Conservation (phyloP, 2,113 vertebrate genomes). For the Phoenicopterus ruber region DNA sequence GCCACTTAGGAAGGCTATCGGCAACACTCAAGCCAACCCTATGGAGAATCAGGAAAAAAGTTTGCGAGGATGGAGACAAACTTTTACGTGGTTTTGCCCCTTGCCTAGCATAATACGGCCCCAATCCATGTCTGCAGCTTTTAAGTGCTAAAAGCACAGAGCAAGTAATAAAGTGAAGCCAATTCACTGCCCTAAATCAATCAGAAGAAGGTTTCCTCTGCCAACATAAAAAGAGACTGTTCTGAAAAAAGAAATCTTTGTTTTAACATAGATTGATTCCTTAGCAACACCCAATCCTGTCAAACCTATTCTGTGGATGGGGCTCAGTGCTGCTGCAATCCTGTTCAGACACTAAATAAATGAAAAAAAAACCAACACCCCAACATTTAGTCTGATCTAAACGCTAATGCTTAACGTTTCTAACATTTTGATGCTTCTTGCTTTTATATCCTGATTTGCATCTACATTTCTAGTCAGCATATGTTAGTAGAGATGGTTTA, state of each 20-base stretch:
- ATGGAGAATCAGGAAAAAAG: not conserved
- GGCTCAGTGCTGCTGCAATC: not conserved
- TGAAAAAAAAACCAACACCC: not conserved
- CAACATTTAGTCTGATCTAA: not conserved
- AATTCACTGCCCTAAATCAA: slow-evolving; percentile 5
- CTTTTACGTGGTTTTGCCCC: not conserved
- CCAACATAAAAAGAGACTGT: not conserved
- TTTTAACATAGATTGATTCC: not conserved
- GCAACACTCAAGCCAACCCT: not conserved
- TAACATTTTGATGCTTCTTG: not conserved
- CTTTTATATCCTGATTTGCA: not conserved
- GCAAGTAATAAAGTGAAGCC: not conserved
- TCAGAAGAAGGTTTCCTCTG: not conserved
- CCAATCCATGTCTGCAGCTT: not conserved
- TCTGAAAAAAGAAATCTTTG: not conserved
- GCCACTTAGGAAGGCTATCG: not conserved
- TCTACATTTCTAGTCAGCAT: not conserved
- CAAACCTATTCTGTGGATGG: not conserved
- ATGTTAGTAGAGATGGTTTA: not conserved
- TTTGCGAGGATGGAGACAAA: not conserved
- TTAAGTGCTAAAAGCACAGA: not conserved
- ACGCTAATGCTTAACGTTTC: not conserved
- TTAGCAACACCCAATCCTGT: not conserved
- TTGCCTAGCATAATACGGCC: not conserved
- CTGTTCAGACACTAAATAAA: not conserved